phyloP scores from a whole-genome alignment of 2,113 vertebrate species.

The Esox niger region DNA sequence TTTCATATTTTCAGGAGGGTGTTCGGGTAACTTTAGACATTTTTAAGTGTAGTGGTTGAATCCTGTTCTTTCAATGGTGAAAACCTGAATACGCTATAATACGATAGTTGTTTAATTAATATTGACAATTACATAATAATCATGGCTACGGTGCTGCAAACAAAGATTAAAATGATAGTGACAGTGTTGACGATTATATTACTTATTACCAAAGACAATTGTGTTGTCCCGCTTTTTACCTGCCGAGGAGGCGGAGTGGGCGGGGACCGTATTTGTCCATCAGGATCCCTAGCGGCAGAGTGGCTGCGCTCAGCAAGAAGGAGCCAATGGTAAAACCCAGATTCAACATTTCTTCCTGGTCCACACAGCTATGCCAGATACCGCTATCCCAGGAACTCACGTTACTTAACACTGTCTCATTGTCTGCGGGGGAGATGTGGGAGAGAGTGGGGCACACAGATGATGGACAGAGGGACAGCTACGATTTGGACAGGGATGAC shows the following conservation, averaged over 20 bases:
- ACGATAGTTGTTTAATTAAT: background rate
- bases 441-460: background rate
- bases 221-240: conserved; percentile 58
- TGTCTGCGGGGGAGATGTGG: conserved; percentile 31
- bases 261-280: conserved; percentile 80
- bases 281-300: conserved; percentile 74
- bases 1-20: too few species aligned
- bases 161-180: too few species aligned
- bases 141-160: too few species aligned
- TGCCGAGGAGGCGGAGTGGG: conserved; percentile 80
- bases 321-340: conserved; percentile 88
- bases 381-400: conserved; percentile 12
- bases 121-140: too few species aligned
- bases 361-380: conserved; percentile 68
- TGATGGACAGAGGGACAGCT: background rate
- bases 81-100: background rate
- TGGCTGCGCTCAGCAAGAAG: conserved; percentile 83
- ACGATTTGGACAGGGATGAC: too few species aligned
- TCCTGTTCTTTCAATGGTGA: background rate
- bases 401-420: conserved; percentile 44
- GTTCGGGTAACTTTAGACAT: too few species aligned
- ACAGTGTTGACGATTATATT: too few species aligned
- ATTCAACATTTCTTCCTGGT: conserved; percentile 82
- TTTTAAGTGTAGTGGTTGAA: too few species aligned
- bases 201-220: too few species aligned